Percentiles rank a stretch among this genome's conserved stretches.
Evolutionary conservation across 2,888 invertebrate genomes (phyloP).

Genomic region (Helicoverpa assulta): DNA sequence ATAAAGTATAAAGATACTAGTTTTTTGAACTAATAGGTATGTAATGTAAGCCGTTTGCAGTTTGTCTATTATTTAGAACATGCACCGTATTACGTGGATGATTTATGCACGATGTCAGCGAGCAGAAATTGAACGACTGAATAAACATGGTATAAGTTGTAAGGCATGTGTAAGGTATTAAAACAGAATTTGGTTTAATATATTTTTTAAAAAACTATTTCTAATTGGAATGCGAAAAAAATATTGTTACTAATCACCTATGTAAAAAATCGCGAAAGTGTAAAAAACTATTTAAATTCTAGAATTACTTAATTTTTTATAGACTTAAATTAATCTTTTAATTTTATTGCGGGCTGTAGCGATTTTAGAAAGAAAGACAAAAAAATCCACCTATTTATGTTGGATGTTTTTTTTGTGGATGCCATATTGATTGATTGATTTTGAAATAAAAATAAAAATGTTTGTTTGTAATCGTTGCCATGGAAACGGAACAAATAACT

Average conservation of each 20-base stretch:
- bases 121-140: constrained; percentile 40
- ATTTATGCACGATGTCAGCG: constrained; percentile 54
- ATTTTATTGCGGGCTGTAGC: neutral
- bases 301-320: constrained; percentile 7
- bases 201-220: constrained; percentile 8
- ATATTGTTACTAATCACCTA: too few species aligned
- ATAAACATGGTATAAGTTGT: constrained; percentile 41
- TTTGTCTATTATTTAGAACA: constrained; percentile 50
- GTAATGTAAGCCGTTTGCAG: constrained; percentile 46
- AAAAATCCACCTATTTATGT: neutral
- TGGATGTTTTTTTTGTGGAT: too few species aligned
- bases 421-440: too few species aligned
- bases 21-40: constrained; percentile 44
- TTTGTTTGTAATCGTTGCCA: constrained; percentile 8
- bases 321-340: constrained; percentile 7
- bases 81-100: constrained; percentile 49
- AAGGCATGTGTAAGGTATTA: constrained; percentile 22
- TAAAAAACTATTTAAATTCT: neutral
- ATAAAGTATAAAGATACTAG: constrained; percentile 62
- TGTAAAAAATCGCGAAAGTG: too few species aligned
- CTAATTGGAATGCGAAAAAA: constrained; percentile 22
- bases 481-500: constrained; percentile 14
- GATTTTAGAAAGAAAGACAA: neutral
- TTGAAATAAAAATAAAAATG: too few species aligned
- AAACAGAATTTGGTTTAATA: constrained; percentile 16